Evolutionary conservation across 2,113 vertebrate genomes (phyloP), one percentile per base, ranked within the genome.

Genomic region (Eublepharis macularius): DNA sequence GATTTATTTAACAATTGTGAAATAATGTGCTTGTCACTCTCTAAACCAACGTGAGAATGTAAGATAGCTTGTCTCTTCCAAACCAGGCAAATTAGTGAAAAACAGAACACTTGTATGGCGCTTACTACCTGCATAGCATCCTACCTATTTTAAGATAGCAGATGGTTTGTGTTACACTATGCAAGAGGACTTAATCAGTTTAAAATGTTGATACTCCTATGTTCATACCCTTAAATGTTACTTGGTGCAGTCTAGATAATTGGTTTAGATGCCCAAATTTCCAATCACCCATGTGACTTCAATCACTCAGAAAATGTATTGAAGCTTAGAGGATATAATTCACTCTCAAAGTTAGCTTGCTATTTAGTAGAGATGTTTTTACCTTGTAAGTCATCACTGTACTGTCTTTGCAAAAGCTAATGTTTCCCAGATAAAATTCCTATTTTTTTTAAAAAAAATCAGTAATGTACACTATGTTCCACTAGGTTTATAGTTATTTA

Each of bases 361-460:
- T 82, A 41, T 73, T 82, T 82, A 73, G 54, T 54, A 82, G 80
- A 32, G 14, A 26, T 57, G 68, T 43, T 82, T 82, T 82, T 57
- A 82, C 47, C 34, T 41, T 34, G 17, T 51, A 82, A 72, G 68
- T 82, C 66, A 36, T 73, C 47, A 82, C 49, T 72, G 65, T 81
- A 36, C 45, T 39, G 26, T 6, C 32, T 76, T 76, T 49, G 26
- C 43, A 47, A 47, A 32, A 51, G 17, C n/a, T n/a, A 76, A 76
- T 76, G 47, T 76, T 76, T 76, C 17, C 32, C 47, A 51, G 26
- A 54, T 76, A 51, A 54, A 34, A n/a, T 47, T 32, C 45, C 24
- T 75, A 75, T 49, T 2, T 75, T 75, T 75, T 49, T n/a, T n/a
- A n/a, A n/a, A 47, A 47, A 74, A 74, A 47, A n/a, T 75, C 73